These are phyloP conservation scores for Siderastrea siderea DNA, from an alignment of 92 coral and sea anemone genomes.

Conservation along the genomic window DNA sequence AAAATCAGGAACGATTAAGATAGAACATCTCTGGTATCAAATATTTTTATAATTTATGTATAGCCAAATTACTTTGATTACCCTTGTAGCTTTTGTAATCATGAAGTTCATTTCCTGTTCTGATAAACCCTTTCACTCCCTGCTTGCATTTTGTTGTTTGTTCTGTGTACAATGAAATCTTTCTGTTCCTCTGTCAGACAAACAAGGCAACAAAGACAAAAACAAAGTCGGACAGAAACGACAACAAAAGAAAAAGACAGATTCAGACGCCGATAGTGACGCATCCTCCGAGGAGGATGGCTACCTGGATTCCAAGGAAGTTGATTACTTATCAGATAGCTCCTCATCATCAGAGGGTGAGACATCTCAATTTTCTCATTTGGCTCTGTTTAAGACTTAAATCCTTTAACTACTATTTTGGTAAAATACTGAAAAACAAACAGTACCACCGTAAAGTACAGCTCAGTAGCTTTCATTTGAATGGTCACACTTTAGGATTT, in stretches of 20 bases:
- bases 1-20: no score
- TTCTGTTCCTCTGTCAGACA: slow-evolving; percentile 12
- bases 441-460: neutral
- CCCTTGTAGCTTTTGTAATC: no score
- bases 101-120: no score
- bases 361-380: neutral
- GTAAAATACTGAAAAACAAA: neutral
- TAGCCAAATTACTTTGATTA: no score
- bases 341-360: slow-evolving; percentile 80
- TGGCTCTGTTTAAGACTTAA: neutral
- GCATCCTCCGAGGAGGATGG: slow-evolving; percentile 95
- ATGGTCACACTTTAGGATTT: neutral
- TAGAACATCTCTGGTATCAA: no score
- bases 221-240: slow-evolving; percentile 74
- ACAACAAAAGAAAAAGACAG: slow-evolving; percentile 73
- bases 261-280: slow-evolving; percentile 84
- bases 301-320: slow-evolving; percentile 95
- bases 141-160: no score
- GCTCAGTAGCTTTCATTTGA: neutral
- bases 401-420: no score
- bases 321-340: slow-evolving; percentile 91
- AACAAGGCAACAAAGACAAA: slow-evolving; percentile 68
- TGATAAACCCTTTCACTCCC: no score
- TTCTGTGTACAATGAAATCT: neutral
- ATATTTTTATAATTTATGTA: no score